A percentile compares a stretch with the other conserved stretches of the same genome.
Conservation (phyloP, 2,888 invertebrate genomes). For the Dichetophora obliterata region DNA sequence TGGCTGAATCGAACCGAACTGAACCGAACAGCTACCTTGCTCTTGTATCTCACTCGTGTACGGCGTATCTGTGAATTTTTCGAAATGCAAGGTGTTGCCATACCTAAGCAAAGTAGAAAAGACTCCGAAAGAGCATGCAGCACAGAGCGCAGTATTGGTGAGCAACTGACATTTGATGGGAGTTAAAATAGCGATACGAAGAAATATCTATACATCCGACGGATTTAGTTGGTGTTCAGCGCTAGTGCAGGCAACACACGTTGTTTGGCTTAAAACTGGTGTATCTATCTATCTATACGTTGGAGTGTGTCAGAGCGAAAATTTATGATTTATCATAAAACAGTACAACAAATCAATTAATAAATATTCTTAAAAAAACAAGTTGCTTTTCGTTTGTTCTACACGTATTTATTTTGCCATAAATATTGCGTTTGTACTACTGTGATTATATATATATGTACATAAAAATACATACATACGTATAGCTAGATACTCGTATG, state of each 20-base stretch:
- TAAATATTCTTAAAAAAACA: not conserved
- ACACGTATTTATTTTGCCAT: not conserved
- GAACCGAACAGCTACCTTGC: not conserved
- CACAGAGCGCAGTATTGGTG: constrained; percentile 1
- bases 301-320: constrained; percentile 28
- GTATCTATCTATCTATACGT: too few species aligned
- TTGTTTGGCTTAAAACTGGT: constrained; percentile 29
- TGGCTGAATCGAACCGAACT: not conserved
- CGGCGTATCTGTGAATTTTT: not conserved
- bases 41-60: not conserved
- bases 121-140: constrained; percentile 11
- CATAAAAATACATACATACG: constrained; percentile 18
- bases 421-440: too few species aligned
- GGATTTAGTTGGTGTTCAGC: constrained; percentile 48
- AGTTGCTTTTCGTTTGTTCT: not conserved
- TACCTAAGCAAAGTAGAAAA: not conserved
- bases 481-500: constrained; percentile 16
- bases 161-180: not conserved
- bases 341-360: constrained; percentile 18
- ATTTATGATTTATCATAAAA: constrained; percentile 15
- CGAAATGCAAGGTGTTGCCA: not conserved
- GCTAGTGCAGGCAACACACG: constrained; percentile 46
- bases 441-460: constrained; percentile 4
- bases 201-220: constrained; percentile 40
- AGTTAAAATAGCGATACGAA: constrained; percentile 19